Conservation (phyloP, 2,113 vertebrate genomes). For the Takifugu bimaculatus region DNA sequence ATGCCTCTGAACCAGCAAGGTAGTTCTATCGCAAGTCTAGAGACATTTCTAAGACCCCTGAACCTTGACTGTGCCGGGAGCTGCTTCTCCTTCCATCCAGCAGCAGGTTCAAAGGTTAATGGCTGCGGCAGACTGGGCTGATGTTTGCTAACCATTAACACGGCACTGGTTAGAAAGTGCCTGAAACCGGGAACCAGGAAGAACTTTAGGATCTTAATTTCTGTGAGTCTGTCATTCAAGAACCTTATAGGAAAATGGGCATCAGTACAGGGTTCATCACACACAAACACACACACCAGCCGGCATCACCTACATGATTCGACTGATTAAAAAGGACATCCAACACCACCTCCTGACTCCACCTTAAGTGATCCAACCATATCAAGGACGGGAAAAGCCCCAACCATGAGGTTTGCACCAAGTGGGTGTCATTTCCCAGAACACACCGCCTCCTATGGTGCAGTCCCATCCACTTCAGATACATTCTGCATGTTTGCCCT, state of each 20-base stretch:
- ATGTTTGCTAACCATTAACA: slow-evolving; percentile 34
- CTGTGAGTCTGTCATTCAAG: neutral
- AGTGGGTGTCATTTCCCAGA: slow-evolving; percentile 40
- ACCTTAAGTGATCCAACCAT: slow-evolving; percentile 21
- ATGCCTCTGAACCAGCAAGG: neutral
- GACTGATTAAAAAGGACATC: slow-evolving; percentile 1
- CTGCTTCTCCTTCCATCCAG: slow-evolving; percentile 4
- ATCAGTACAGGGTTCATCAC: neutral
- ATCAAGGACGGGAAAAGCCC: slow-evolving; percentile 25
- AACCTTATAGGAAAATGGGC: neutral
- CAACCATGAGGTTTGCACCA: slow-evolving; percentile 4
- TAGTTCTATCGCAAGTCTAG: neutral
- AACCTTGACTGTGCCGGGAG: neutral
- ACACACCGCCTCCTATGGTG: slow-evolving; percentile 10
- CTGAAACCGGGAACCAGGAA: neutral
- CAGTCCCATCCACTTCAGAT: slow-evolving; percentile 24
- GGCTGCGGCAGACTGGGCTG: neutral
- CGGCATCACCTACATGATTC: slow-evolving; percentile 2
- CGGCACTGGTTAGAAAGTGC: slow-evolving; percentile 20
- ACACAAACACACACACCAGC: neutral
- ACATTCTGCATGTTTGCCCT: slow-evolving; percentile 25
- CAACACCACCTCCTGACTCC: slow-evolving; percentile 1
- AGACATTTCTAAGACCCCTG: neutral
- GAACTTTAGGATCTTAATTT: slow-evolving; percentile 1
- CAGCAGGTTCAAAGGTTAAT: slow-evolving; percentile 40